phyloP scores from a whole-genome alignment of 2,888 invertebrate genomes.

The Herminia tarsipennalis region DNA sequence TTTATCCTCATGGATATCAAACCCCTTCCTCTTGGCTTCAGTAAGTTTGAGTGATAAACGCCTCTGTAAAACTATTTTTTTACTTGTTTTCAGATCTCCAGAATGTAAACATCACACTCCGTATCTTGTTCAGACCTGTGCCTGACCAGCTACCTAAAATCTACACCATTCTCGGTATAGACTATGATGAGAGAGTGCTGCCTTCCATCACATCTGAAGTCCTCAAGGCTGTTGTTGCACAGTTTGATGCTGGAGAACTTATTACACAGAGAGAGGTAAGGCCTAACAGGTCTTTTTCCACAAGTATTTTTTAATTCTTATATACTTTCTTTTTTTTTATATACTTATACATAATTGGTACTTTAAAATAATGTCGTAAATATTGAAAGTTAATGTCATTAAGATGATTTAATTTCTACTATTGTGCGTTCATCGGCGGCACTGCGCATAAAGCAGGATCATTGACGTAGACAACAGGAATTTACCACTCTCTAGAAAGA shows the following conservation, averaged over 20 bases:
- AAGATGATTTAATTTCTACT: no score
- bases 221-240: slow-evolving; percentile 98
- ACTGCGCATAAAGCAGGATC: no score
- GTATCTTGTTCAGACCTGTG: slow-evolving; percentile 98
- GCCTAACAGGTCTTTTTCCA: no score
- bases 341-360: no score
- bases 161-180: slow-evolving; percentile 97
- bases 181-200: slow-evolving; percentile 99
- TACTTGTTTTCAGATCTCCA: slow-evolving; percentile 93
- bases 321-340: neutral
- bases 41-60: no score
- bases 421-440: no score
- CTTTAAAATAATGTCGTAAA: no score
- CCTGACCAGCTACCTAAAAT: slow-evolving; percentile 97
- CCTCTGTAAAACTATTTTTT: neutral
- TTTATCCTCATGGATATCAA: no score
- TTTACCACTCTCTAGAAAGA: no score
- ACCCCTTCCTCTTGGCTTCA: no score
- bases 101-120: slow-evolving; percentile 99
- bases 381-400: no score
- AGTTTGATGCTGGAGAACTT: slow-evolving; percentile 99
- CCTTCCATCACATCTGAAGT: slow-evolving; percentile 99
- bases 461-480: no score
- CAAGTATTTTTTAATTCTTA: neutral
- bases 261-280: slow-evolving; percentile 98